Base-by-base conservation (phyloP, 2,888 invertebrate genomes). In the Neoscelio sp. region DNA sequence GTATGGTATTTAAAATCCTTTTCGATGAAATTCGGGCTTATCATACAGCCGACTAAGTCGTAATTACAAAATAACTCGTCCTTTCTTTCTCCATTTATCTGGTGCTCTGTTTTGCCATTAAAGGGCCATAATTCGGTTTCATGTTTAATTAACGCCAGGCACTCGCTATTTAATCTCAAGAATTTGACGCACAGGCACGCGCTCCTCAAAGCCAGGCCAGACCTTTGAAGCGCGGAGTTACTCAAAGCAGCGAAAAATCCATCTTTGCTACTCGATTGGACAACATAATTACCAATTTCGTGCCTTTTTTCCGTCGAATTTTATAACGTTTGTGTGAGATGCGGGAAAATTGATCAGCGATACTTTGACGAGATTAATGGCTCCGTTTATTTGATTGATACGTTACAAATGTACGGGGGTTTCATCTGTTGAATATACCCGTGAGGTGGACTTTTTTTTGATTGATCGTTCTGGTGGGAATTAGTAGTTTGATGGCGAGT, bases 141-240 rank as follows among this genome's bases (percentile, higher is more conserved):
- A 60, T 79, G 80, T 80, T 78, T 75, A 81, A 79, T 80, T 81
- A 80, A 73, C 80, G 78, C 64, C 62, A 62, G 65, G 44, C 70
- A 56, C 73, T 78, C 40, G 76, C 54, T 76, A 80, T 76, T 76
- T 73, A 78, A 78, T 81, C 78, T 78, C 73, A 76, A 78, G 68
- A 78, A 76, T 80, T 74, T 70, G 40, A 56, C 38, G 35, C 50
- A 50, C 28, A 62, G 35, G 52, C 65, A 58, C 54, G 62, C 28
- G 58, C 56, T 44, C 26, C 44, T 74, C 78, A 75, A 79, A 79
- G 70, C 78, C 2, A 4, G n/a, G 28, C 23, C 38, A 13, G 12
- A 52, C 64, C 73, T 70, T 70, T 76, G 62, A 76, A 23, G 60
- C 40, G 30, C 20, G 23, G 2, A 56, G 56, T 64, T 30, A 33